These are phyloP conservation scores for Andrena haemorrhoa DNA, from an alignment of 2,888 invertebrate species.

Conservation along the genomic window DNA sequence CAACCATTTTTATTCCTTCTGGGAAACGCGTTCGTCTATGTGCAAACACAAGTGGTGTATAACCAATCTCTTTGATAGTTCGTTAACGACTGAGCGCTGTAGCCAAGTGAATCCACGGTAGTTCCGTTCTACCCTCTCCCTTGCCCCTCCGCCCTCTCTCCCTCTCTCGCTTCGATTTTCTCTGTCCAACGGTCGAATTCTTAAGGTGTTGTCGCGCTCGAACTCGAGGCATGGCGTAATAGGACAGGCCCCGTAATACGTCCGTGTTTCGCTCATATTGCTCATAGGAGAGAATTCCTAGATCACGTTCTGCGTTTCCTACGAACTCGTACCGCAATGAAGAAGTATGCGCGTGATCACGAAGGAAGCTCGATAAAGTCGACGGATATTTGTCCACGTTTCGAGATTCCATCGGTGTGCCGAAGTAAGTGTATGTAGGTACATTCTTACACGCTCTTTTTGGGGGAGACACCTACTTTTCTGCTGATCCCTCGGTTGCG, in stretches of 20 bases:
- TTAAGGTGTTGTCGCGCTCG: conserved; percentile 21
- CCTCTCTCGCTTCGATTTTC: conserved; percentile 3
- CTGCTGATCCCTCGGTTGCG: background rate
- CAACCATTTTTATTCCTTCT: conserved; percentile 42
- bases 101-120: conserved; percentile 42
- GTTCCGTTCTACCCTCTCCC: conserved; percentile 28
- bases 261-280: background rate
- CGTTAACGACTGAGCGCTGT: conserved; percentile 53
- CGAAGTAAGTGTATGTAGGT: too few species aligned
- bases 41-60: background rate
- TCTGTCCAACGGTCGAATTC: conserved; percentile 6
- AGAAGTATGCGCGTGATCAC: conserved; percentile 6
- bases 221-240: background rate
- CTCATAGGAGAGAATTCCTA: conserved; percentile 2
- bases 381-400: background rate
- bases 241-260: background rate
- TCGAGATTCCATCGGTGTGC: background rate
- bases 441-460: background rate
- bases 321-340: conserved; percentile 20
- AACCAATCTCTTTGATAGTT: conserved; percentile 27
- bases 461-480: too few species aligned
- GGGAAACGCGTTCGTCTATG: background rate
- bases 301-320: conserved; percentile 17
- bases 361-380: conserved; percentile 5
- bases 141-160: background rate